Evolutionary conservation across 2,797 vertebrate genomes (phyloP).

Genomic region (Fringilla coelebs): DNA sequence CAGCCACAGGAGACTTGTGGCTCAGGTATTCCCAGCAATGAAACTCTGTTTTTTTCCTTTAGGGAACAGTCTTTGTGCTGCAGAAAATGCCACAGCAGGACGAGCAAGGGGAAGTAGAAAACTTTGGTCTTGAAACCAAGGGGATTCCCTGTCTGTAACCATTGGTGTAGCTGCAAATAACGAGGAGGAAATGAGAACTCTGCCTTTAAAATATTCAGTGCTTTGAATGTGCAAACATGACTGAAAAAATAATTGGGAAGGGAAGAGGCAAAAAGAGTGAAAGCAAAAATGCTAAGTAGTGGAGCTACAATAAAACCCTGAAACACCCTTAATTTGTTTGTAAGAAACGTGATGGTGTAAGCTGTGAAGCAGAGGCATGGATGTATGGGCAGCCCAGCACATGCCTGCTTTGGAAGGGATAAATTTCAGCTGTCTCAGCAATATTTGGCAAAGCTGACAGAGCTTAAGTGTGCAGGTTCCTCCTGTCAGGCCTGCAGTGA

Average conservation of each 20-base stretch:
- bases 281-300: not conserved
- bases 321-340: rapidly evolving
- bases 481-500: not conserved
- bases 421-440: not conserved
- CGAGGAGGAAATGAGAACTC: not conserved
- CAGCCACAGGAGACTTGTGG: not conserved
- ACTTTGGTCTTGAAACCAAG: not conserved
- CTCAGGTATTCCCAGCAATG: not conserved
- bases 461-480: not conserved
- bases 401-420: not conserved
- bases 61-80: rapidly evolving
- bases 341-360: not conserved
- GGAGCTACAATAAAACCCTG: not conserved
- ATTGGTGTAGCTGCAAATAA: not conserved
- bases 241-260: not conserved
- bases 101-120: not conserved
- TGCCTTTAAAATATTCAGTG: not conserved
- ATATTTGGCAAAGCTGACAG: not conserved
- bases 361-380: not conserved
- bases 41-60: not conserved
- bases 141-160: not conserved
- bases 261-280: not conserved
- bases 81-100: not conserved
- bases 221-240: not conserved
- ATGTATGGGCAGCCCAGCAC: not conserved